Base-by-base conservation (phyloP, 2,888 invertebrate genomes). In the Lottia gigantea region DNA sequence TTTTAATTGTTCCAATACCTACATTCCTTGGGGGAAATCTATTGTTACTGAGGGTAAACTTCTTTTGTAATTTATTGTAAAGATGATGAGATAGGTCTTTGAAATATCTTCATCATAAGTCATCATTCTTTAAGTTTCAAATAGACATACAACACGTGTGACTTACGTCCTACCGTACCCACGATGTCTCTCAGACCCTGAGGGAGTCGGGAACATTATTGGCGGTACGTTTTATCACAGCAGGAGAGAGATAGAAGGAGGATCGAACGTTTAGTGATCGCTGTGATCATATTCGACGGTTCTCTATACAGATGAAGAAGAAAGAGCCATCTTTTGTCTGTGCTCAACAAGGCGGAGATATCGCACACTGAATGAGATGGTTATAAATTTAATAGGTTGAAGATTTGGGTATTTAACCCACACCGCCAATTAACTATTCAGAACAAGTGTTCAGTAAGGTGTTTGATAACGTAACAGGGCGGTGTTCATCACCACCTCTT, bases 131-230 rank as follows among this genome's bases (percentile, higher is more conserved):
- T 11, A 31, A 3, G 40, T 8, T 40, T 40, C 40, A 11, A 40
- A 55, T 23, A 55, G 23, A 23, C 19, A 23, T 55, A 55, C 23
- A 55, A 23, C 55, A 55, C 55, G 55, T 55, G 55, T 55, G 55
- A 55, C 14, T 55, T 23, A 55, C 55, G 23, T 55, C 23, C 19
- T 14, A 23, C 23, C 55, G 19, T 23, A 11, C 23, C 23, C 2
- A 23, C 19, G 23, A 23, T 23, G 7, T 23, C 55, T n/a, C n/a
- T n/a, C n/a, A n/a, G n/a, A n/a, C n/a, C 55, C 55, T 19, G 55
- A 55, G 55, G 55, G 55, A n/a, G 55, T 23, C 12, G 55, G 23
- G 19, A 8, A 23, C 14, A 23, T 55, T 55, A 23, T 55, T 55
- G 19, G 19, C 55, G 55, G 55, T 8, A 12, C 19, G 55, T 55